Base-by-base conservation (phyloP, 2,797 vertebrate genomes). In the Cyprinodon diabolis region DNA sequence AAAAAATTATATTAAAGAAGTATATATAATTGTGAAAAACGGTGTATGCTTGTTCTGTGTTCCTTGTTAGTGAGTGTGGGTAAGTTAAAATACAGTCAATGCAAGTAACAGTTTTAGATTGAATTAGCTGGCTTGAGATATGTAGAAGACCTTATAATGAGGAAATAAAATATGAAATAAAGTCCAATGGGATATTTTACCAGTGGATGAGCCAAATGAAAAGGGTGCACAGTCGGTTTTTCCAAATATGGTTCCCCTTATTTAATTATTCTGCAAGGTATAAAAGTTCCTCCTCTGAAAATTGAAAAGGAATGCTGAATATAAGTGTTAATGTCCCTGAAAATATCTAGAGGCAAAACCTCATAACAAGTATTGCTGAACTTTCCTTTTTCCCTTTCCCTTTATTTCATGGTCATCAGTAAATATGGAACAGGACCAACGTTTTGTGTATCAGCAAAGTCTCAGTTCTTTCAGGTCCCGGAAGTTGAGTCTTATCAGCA, bases 401-500 rank as follows among this genome's bases (percentile, higher is more conserved):
- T 83, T 86, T 82, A 66, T 78, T 87, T 79, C 82, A 89, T 49
- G 83, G 85, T 81, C 84, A 86, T 83, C 77, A 54, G 83, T 83
- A 57, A 71, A 72, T 82, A 87, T 88, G 84, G 84, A 88, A 84
- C 49, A 84, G 77, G 65, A 84, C 84, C 90, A 92, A 92, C 75
- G 84, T 57, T 84, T 90, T 88, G 87, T 91, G 81, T 93, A 86
- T 92, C 87, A 83, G 80, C 86, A 84, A 89, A 83, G 83, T 80
- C 84, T 90, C 77, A 84, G 86, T 80, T 90, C 85, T 89, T 78
- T 75, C 76, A 37, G 78, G 90, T 94, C 90, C 94, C 91, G 94
- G 94, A 95, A 95, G 93, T 91, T 90, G 90, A 93, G 91, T 86
- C 93, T 95, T 95, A 95, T 95, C 95, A 95, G 94, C 91, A 90